Base-by-base conservation (phyloP, 2,888 invertebrate genomes). In the Dyspetes luteomarginatus region DNA sequence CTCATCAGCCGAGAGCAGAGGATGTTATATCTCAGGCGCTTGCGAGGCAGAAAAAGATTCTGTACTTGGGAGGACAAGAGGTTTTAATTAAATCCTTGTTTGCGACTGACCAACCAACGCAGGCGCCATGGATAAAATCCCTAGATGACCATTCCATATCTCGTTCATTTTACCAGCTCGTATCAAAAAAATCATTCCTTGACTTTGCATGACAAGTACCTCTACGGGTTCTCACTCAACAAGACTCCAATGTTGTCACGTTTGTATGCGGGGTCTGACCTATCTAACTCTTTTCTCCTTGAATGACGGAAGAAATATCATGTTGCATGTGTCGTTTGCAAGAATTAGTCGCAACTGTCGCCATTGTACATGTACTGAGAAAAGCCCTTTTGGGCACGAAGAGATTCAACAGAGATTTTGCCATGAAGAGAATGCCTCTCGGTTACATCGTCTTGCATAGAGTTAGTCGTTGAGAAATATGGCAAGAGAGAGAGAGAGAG, bases 61-160 rank as follows among this genome's bases (percentile, higher is more conserved):
- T 72, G 58, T 30, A n/a, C 48, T 87, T 86, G 84, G 82, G 82
- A 86, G 86, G 19, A 19, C 87, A 85, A 86, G 86, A 86, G 85
- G 86, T 86, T 90, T 90, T 89, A 89, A 90, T 90, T 89, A 90
- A 90, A 90, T 89, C 86, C 85, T 85, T 82, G 83, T n/a, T n/a
- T 50, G 56, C 68, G 62, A 73, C 72, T 83, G 80, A 83, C 85
- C 82, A 80, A 80, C 85, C 83, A 79, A 81, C 78, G 79, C 78
- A 85, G 82, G 58, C 56, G 28, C 48, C 72, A 17, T 45, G 67
- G 41, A 76, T 81, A 68, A 76, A 81, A 81, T 72, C 17, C 62
- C 43, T 26, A 30, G 62, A 81, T 26, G 64, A 56, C 64, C 19
- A 43, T 22, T 41, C 26, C 45, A 41, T 24, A 30, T 62, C 43